Evolutionary conservation across 2,888 invertebrate species (phyloP), one percentile per base, ranked within the genome.

Genomic region (Prosapia bicincta): DNA sequence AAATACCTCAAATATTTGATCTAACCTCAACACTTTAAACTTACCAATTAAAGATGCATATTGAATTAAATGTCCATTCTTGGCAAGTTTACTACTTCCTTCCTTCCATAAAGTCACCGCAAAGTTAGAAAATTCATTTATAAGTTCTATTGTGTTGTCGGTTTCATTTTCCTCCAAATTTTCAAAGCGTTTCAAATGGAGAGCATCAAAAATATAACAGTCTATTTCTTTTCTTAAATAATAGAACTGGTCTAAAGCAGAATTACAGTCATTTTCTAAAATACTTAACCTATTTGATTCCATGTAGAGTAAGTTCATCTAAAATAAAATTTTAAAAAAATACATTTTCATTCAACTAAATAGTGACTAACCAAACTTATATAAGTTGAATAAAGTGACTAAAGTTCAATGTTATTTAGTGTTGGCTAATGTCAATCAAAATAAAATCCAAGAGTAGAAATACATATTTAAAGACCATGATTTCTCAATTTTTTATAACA

Each of bases 301-400:
- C 67, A 68, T 66, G 15, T 73, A 69, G 20, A 73, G 73, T 32
- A 73, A 32, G 23, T 68, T 73, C 9, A 68, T 68, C 73, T 73
- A 54, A 73, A 73, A 68, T n/a, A 54, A 30, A n/a, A n/a, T n/a
- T n/a, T n/a, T n/a, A n/a, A n/a, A n/a, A n/a, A n/a, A n/a, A n/a
- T n/a, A n/a, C n/a, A n/a, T n/a, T n/a, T n/a, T n/a, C n/a, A n/a
- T n/a, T n/a, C n/a, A n/a, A n/a, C n/a, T n/a, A n/a, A n/a, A n/a
- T n/a, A n/a, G n/a, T n/a, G n/a, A n/a, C n/a, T n/a, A n/a, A n/a
- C n/a, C n/a, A n/a, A n/a, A n/a, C n/a, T n/a, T n/a, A n/a, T n/a
- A n/a, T n/a, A n/a, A n/a, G n/a, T n/a, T n/a, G n/a, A n/a, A n/a
- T n/a, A n/a, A n/a, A n/a, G n/a, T n/a, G n/a, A n/a, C n/a, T n/a